Base-by-base conservation (phyloP, 2,888 invertebrate genomes). In the Herminia tarsipennalis region DNA sequence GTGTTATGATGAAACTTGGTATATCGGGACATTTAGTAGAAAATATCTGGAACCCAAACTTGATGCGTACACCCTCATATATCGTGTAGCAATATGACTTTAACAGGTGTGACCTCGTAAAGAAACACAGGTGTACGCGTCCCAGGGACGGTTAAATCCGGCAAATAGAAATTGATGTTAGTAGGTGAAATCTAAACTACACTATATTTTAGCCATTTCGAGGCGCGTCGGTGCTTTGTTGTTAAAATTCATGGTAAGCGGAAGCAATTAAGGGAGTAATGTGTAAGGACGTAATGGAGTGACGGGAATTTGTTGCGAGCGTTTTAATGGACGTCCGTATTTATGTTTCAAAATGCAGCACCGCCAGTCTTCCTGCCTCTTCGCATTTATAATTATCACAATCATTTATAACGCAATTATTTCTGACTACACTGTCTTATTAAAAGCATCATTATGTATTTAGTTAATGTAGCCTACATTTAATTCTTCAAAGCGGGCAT, bases 241-340 rank as follows among this genome's bases (percentile, higher is more conserved):
- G 86, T 83, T 83, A 81, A 86, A 87, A 88, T 86, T 86, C 83
- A 82, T 79, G 78, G 82, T 85, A 83, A 88, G 77, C 83, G 86
- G 83, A 85, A 87, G 84, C 84, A 88, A 87, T 88, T 87, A 88
- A 79, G 81, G 74, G 75, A 76, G 81, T 83, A 84, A 87, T 83
- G 82, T 86, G 80, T 84, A 86, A 85, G 81, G 78, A 83, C 81
- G 83, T 86, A 85, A 86, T 86, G 80, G 81, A 85, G 82, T 86
- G 86, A 84, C 78, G 81, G 76, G 82, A 86, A 86, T 85, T 87
- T 82, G 82, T 83, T 81, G 80, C 70, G 70, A 78, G 76, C 78
- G 76, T 80, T 83, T 81, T 83, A 86, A 86, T 81, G 80, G 82
- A 77, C 69, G 72, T 66, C 70, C 71, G 72, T 86, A 83, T 86